Conservation (phyloP, 1,140 invertebrate genomes). For the Bombus fervidus region DNA sequence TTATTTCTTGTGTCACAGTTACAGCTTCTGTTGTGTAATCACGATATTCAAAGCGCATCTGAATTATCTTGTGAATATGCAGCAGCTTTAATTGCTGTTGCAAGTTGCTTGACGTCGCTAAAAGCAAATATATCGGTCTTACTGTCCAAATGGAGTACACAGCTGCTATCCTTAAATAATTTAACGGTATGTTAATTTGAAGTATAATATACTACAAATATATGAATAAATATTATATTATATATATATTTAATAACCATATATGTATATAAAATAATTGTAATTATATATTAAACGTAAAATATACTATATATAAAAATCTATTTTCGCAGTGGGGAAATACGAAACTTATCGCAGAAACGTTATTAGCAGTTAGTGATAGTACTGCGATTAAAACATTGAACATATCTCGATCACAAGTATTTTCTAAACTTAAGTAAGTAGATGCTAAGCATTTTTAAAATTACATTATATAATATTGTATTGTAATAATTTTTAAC, state of each 20-base stretch:
- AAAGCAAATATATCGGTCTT: constrained; percentile 67
- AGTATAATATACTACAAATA: constrained; percentile 24
- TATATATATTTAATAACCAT: background rate
- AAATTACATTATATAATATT: background rate
- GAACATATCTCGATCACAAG: constrained; percentile 67
- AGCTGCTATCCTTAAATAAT: constrained; percentile 68
- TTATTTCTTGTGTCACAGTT: constrained; percentile 73
- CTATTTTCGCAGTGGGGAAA: constrained; percentile 72
- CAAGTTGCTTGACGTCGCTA: constrained; percentile 61
- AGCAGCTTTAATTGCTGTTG: constrained; percentile 71
- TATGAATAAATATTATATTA: background rate
- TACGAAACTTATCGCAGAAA: constrained; percentile 73
- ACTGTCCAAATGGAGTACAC: constrained; percentile 77
- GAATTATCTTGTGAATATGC: constrained; percentile 77
- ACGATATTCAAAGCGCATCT: constrained; percentile 71
- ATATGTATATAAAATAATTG: background rate
- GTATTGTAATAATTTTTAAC: background rate
- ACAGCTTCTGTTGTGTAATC: constrained; percentile 70
- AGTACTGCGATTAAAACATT: constrained; percentile 59
- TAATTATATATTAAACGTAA: background rate
- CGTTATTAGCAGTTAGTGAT: constrained; percentile 68
- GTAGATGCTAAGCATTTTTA: background rate
- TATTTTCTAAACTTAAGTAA: constrained; percentile 74
- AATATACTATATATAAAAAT: background rate
- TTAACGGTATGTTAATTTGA: constrained; percentile 69